These are phyloP conservation scores for Acanthopleura granulata DNA, from an alignment of 2,888 invertebrate genomes.

Conservation along the genomic window DNA sequence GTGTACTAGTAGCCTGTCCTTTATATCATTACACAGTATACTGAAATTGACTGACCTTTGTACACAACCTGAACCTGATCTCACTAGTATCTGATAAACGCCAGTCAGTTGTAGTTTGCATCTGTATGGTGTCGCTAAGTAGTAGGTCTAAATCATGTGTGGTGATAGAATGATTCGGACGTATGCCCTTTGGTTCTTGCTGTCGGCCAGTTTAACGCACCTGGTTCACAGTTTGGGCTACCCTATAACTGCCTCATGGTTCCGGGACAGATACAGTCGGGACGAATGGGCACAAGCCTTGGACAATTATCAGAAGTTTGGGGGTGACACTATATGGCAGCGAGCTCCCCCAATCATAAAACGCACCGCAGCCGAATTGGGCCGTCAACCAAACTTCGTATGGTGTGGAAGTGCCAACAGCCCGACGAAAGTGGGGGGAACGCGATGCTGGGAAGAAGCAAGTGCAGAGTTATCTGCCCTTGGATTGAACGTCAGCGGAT, in stretches of 20 bases:
- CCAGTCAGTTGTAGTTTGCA: no score
- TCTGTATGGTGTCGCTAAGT: no score
- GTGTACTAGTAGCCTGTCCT: no score
- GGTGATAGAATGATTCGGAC: no score
- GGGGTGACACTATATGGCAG: slow-evolving; percentile 53
- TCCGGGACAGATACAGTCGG: slow-evolving; percentile 43
- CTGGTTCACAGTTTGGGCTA: slow-evolving; percentile 27
- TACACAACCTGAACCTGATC: no score
- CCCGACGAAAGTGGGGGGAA: slow-evolving; percentile 26
- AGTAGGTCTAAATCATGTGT: no score
- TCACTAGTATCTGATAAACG: no score
- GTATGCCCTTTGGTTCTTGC: no score
- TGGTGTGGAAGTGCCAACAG: slow-evolving; percentile 38
- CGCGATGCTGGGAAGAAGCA: slow-evolving; percentile 44
- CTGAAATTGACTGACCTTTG: no score
- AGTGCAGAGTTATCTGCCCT: slow-evolving; percentile 34
- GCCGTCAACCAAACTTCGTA: slow-evolving; percentile 42
- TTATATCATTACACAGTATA: no score
- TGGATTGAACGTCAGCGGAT: slow-evolving; percentile 36
- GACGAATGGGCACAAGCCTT: slow-evolving; percentile 47
- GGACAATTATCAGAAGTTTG: slow-evolving; percentile 39
- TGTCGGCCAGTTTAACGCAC: not conserved
- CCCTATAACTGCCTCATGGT: slow-evolving; percentile 56
- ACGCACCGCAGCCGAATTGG: slow-evolving; percentile 37
- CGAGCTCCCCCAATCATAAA: slow-evolving; percentile 42